A percentile compares a stretch with the other conserved stretches of the same genome.
Evolutionary conservation across 2,797 vertebrate genomes (phyloP).

Genomic region (Chrysocyon brachyurus): DNA sequence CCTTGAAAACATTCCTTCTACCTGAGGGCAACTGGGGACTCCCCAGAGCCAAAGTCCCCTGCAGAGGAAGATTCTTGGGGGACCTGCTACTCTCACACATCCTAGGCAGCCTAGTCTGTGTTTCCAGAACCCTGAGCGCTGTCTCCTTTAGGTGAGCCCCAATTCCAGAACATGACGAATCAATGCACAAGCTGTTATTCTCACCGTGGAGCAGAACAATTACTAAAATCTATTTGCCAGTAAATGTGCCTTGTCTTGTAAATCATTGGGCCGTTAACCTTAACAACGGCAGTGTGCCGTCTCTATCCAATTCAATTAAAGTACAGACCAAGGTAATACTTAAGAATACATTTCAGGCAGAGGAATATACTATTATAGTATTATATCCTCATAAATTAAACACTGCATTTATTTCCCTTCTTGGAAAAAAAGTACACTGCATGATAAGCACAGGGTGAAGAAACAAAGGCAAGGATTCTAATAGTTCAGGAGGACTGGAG

Average conservation of each 20-base stretch:
- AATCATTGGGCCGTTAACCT: slow-evolving; percentile 91
- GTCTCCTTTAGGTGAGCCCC: slow-evolving; percentile 34
- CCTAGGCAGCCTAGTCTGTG: neutral
- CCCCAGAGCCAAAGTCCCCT: neutral
- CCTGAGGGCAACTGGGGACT: neutral
- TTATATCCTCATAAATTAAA: slow-evolving; percentile 84
- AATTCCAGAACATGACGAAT: slow-evolving; percentile 84
- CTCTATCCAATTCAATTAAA: slow-evolving; percentile 90
- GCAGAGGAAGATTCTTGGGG: neutral
- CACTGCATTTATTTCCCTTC: slow-evolving; percentile 75
- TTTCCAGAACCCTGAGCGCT: neutral
- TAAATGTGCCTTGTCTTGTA: slow-evolving; percentile 92
- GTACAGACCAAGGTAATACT: slow-evolving; percentile 88
- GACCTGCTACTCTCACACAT: neutral
- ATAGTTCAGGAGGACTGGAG: neutral
- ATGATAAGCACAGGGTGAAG: slow-evolving; percentile 70
- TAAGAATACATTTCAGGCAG: slow-evolving; percentile 86
- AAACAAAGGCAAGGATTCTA: slow-evolving; percentile 50
- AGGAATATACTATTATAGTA: slow-evolving; percentile 81
- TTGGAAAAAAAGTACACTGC: slow-evolving; percentile 59
- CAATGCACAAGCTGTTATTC: slow-evolving; percentile 88
- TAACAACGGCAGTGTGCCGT: slow-evolving; percentile 87
- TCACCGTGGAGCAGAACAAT: slow-evolving; percentile 88
- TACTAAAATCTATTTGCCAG: slow-evolving; percentile 90
- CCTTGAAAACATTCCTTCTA: slow-evolving; percentile 22